These are phyloP conservation scores for Matsumurasca onukii DNA, from an alignment of 1,140 invertebrate species.

Conservation along the genomic window DNA sequence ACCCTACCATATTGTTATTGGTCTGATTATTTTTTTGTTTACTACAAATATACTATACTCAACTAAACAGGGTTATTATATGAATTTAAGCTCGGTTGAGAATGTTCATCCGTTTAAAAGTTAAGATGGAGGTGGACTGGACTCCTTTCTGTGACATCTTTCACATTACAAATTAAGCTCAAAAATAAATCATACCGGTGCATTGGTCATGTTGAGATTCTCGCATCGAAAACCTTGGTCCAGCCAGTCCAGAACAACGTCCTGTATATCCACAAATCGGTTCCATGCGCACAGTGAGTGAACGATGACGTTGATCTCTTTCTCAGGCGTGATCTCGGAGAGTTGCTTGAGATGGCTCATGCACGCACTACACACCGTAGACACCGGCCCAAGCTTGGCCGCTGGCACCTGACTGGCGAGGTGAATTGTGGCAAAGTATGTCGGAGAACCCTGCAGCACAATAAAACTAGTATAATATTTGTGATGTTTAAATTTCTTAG, in stretches of 20 bases:
- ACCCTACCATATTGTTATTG: too few relatives aligned
- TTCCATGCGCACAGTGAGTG: conserved; percentile 37
- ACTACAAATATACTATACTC: too few relatives aligned
- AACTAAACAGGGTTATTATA: too few relatives aligned
- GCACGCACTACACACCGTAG: conserved; percentile 35
- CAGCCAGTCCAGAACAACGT: conserved; percentile 37
- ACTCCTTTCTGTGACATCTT: too few relatives aligned
- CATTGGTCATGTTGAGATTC: conserved; percentile 34
- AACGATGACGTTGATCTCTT: conserved; percentile 30
- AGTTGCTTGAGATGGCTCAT: conserved; percentile 34
- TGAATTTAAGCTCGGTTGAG: too few relatives aligned
- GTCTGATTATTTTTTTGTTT: too few relatives aligned
- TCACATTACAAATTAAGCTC: neutral
- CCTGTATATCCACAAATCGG: conserved; percentile 35
- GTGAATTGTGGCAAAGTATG: conserved; percentile 34
- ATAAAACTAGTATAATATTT: too few relatives aligned
- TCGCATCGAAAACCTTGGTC: conserved; percentile 35
- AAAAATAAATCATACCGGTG: conserved; percentile 16
- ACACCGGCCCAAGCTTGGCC: conserved; percentile 18
- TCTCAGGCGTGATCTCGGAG: conserved; percentile 1
- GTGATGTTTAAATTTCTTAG: too few relatives aligned
- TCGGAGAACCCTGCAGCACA: conserved; percentile 35
- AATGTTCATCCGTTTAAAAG: too few relatives aligned
- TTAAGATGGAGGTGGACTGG: too few relatives aligned
- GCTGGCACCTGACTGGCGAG: conserved; percentile 35